Evolutionary conservation across 2,797 vertebrate species (phyloP).

Genomic region (Amblyopsis hoosieri): DNA sequence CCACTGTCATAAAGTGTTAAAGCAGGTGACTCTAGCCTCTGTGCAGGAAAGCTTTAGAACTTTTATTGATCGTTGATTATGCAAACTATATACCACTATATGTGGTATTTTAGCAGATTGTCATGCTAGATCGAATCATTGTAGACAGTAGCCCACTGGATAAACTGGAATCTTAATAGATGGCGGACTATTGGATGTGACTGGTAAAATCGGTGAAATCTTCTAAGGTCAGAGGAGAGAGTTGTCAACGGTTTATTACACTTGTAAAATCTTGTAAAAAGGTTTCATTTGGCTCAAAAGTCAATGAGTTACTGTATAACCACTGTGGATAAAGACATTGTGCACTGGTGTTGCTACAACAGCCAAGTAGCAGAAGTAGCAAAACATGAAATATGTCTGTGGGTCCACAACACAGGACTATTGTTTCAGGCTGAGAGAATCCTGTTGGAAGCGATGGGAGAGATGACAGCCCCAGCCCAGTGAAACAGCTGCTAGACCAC

Average conservation of each 20-base stretch:
- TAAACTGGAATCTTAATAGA: no score
- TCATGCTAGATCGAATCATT: no score
- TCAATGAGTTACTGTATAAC: slow-evolving; percentile 20
- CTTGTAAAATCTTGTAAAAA: slow-evolving; percentile 48
- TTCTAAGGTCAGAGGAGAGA: slow-evolving; percentile 2
- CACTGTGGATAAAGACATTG: slow-evolving; percentile 9
- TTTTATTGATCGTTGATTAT: slow-evolving; percentile 8
- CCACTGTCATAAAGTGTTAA: slow-evolving; percentile 25
- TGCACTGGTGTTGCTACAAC: slow-evolving; percentile 4
- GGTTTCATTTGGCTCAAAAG: slow-evolving; percentile 63
- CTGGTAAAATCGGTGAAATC: background rate
- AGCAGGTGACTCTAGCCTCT: slow-evolving; percentile 55
- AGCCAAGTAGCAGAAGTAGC: slow-evolving; percentile 15
- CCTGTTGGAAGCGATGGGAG: slow-evolving; percentile 48
- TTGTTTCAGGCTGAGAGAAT: slow-evolving; percentile 56
- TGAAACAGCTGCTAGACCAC: slow-evolving; percentile 56
- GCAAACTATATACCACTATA: background rate
- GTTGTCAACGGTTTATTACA: slow-evolving; percentile 31
- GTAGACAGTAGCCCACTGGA: no score
- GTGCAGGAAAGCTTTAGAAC: background rate
- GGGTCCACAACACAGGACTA: slow-evolving; percentile 53
- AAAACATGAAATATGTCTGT: slow-evolving; percentile 29
- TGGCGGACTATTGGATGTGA: slow-evolving; percentile 45
- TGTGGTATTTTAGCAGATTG: no score
- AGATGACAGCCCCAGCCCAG: slow-evolving; percentile 44